Evolutionary conservation across 1,140 invertebrate species (phyloP), one percentile per base, ranked within the genome.

Genomic region (Charaxes varanes): DNA sequence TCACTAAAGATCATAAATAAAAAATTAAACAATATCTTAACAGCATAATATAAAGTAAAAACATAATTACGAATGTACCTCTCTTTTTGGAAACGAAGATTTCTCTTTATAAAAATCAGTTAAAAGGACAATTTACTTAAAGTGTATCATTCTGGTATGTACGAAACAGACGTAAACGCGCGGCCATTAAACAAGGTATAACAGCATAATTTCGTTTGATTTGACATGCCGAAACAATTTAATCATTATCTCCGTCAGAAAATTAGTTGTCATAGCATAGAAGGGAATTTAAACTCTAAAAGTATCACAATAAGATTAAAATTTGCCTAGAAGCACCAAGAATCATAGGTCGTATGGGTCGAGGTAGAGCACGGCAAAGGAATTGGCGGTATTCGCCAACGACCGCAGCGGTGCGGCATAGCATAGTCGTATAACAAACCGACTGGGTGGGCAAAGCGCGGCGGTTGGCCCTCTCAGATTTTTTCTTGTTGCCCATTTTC

Each of bases 151-250:
- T 43, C 33, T 46, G 62, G 64, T 60, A 74, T 76, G 61, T 60
- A 64, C 47, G 53, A 64, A 46, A 66, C 62, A 62, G 60, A 69
- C 54, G 72, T 62, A 71, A 74, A 57, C 45, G 57, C 55, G 64
- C 60, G 54, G 66, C 72, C 70, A 73, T 78, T 78, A 74, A 78
- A 78, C 72, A 69, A 79, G 72, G 74, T 78, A 77, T 82, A 82
- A 82, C 76, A 78, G 69, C 76, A 80, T 82, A 78, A 82, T 82
- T 82, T 80, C 69, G 69, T 82, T 80, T 82, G 74, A 80, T 79
- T 76, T 73, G 73, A 82, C 67, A 82, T 78, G 71, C 78, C 78
- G 78, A 78, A 82, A 79, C 72, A 79, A 82, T 82, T 79, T 79
- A 73, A 82, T 80, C 73, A 82, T 80, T 79, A 82, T 71, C 60